Evolutionary conservation across 2,797 vertebrate genomes (phyloP).

Genomic region (Pipistrellus nathusii): DNA sequence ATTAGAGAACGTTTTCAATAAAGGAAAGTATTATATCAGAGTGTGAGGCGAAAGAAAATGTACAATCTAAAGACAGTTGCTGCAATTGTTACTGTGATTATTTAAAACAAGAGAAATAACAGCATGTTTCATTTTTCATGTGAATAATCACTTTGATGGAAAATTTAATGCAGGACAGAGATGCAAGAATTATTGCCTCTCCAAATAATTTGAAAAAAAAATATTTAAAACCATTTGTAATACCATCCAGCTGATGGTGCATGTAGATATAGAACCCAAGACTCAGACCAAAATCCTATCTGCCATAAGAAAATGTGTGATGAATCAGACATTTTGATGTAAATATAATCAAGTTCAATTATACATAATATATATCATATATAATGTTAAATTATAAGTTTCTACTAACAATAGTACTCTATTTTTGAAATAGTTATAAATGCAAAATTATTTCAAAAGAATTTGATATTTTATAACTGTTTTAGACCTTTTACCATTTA

Average conservation of each 20-base stretch:
- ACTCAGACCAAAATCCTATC: not conserved
- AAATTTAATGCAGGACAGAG: not conserved
- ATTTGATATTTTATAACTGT: not conserved
- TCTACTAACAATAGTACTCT: not conserved
- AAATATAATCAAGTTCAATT: not conserved
- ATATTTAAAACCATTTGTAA: conserved; percentile 33
- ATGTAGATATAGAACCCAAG: conserved; percentile 4
- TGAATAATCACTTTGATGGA: not conserved
- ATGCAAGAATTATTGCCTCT: not conserved
- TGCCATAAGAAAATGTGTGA: not conserved
- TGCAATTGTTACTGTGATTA: not conserved
- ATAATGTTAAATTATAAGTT: not conserved
- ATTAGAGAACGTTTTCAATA: not conserved
- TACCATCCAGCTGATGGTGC: not conserved
- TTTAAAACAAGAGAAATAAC: not conserved
- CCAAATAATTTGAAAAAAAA: not conserved
- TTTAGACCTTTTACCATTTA: conserved; percentile 6
- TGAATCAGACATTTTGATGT: not conserved
- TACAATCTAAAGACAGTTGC: not conserved
- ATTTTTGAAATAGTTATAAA: conserved; percentile 9
- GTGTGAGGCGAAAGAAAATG: not conserved
- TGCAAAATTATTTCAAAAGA: not conserved
- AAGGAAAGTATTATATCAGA: not conserved
- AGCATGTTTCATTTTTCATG: not conserved
- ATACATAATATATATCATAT: not conserved